Base-by-base conservation (phyloP, 2,113 vertebrate genomes). In the Choloepus hoffmanni region DNA sequence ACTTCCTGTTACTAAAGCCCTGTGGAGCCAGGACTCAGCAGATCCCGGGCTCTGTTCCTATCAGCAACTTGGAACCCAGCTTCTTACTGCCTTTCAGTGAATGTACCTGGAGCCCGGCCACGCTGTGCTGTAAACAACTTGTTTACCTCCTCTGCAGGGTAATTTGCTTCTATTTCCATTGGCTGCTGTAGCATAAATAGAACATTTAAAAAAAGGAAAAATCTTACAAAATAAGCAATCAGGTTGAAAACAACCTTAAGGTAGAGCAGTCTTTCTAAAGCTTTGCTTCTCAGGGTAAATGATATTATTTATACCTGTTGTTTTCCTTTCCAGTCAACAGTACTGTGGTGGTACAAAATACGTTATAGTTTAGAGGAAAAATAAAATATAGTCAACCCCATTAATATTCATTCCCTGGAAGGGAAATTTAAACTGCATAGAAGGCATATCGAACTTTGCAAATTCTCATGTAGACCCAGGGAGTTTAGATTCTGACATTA, bases 1-100 rank as follows among this genome's bases (percentile, higher is more conserved):
- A 98, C 97, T 98, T 98, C 97, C 97, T 95, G 97, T 87, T 96
- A 93, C 94, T 97, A 94, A 97, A 97, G 96, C 93, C 96, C 92
- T 43, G 12, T 92, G 95, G 95, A 97, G 96, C 89, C 74, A 94
- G 78, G 92, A 90, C 96, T 96, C 97, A 87, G 96, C 68, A 87
- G 74, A 90, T 94, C 77, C 90, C 16, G 85, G 94, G 85, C 91
- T 92, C 68, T 7, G 81, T 89, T 95, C 92, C 96, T 92, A 81
- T 93, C 96, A 93, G 96, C 88, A 89, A 43, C 90, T 77, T 83
- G 14, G 84, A 92, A 92, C 89, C 95, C 70, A 21, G 43, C 63
- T 24, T 95, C 79, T 78, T 78, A 93, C 48, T 85, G 95, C 94
- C 94, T 96, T 81, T 77, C 90, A 82, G 90, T 28, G 6, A 94